A percentile compares a stretch with the other conserved stretches of the same genome.
Evolutionary conservation across 1,140 invertebrate genomes (phyloP).

Genomic region (Saccostrea echinata): DNA sequence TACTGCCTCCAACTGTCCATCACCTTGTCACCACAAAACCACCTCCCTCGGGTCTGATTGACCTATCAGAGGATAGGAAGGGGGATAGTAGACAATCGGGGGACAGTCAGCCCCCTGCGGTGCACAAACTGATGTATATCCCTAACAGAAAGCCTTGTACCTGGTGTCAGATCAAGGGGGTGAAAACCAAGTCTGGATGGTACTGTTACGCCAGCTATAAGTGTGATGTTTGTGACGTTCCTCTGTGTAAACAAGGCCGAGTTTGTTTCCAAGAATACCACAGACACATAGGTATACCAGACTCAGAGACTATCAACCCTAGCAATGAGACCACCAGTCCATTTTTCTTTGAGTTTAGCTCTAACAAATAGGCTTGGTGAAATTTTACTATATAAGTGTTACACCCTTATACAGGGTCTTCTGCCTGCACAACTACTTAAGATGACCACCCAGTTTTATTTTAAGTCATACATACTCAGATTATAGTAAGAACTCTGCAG

Average conservation of each 20-base stretch:
- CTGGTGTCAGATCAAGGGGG: conserved; percentile 46
- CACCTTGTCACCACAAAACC: neutral
- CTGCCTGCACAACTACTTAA: no score
- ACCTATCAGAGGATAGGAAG: neutral
- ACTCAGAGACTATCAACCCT: conserved; percentile 22
- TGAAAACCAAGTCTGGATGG: conserved; percentile 49
- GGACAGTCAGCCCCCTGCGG: neutral
- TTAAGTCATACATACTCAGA: no score
- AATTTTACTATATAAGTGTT: neutral
- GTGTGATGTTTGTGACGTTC: conserved; percentile 45
- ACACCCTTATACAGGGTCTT: neutral
- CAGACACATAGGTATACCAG: conserved; percentile 40
- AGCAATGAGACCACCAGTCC: neutral
- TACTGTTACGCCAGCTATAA: conserved; percentile 47
- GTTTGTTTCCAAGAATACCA: conserved; percentile 48
- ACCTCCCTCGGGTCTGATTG: neutral
- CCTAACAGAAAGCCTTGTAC: conserved; percentile 36
- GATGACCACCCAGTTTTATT: no score
- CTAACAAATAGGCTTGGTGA: neutral
- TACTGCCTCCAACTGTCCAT: neutral
- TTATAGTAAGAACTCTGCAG: no score
- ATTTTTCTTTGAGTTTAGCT: neutral
- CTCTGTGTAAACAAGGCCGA: conserved; percentile 43
- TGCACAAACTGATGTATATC: conserved; percentile 32
- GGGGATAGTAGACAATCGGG: neutral